A percentile compares a stretch with the other conserved stretches of the same genome.
Evolutionary conservation across 2,888 invertebrate species (phyloP).

Genomic region (Dynastes tityus): DNA sequence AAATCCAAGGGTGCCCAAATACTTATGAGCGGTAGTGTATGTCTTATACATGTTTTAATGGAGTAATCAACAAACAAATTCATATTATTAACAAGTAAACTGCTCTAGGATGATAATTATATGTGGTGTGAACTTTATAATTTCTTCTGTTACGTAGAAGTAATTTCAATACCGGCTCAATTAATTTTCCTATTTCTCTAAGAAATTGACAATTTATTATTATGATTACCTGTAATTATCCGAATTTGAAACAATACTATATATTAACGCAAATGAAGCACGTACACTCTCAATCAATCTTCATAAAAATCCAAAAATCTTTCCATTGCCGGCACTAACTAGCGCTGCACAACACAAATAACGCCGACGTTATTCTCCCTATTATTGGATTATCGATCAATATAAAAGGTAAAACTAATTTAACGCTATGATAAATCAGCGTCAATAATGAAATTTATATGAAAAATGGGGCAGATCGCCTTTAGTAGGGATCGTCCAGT

Average conservation of each 20-base stretch:
- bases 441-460: constrained; percentile 50
- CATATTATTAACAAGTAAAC: too few relatives aligned
- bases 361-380: constrained; percentile 38
- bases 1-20: too few relatives aligned
- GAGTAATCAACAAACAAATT: too few relatives aligned
- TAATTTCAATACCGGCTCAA: too few relatives aligned
- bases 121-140: too few relatives aligned
- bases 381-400: constrained; percentile 48
- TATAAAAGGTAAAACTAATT: constrained; percentile 49
- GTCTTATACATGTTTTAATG: too few relatives aligned
- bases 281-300: constrained; percentile 15
- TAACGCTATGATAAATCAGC: constrained; percentile 50
- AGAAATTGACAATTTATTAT: not conserved
- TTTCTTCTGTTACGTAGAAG: too few relatives aligned
- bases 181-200: too few relatives aligned
- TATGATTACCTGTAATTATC: constrained; percentile 8
- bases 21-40: too few relatives aligned
- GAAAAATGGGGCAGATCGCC: constrained; percentile 44
- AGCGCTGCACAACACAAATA: constrained; percentile 26
- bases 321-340: not conserved
- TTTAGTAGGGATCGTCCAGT: constrained; percentile 31
- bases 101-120: too few relatives aligned
- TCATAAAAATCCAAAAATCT: constrained; percentile 1
- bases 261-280: not conserved
- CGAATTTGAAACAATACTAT: not conserved